Evolutionary conservation across 2,797 vertebrate species (phyloP).

Genomic region (Pantherophis vulpinus): DNA sequence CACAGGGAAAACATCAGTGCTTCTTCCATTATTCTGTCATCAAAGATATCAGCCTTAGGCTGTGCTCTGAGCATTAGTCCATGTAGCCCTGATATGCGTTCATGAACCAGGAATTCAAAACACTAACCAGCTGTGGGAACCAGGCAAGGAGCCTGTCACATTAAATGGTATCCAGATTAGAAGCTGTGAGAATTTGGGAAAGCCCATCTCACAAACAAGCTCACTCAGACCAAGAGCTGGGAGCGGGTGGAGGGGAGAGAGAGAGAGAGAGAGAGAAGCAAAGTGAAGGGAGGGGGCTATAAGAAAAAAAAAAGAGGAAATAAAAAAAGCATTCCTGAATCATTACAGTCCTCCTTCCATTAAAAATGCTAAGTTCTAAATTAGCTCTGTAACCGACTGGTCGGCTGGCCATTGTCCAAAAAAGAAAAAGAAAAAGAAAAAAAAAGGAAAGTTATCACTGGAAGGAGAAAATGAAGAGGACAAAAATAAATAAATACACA

Average conservation of each 20-base stretch:
- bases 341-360: conserved; percentile 36
- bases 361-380: conserved; percentile 50
- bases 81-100: conserved; percentile 84
- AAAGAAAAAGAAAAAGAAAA: background rate
- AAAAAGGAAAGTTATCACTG: background rate
- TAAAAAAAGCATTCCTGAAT: conserved; percentile 47
- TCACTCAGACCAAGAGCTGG: conserved; percentile 25
- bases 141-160: conserved; percentile 78
- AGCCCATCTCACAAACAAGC: conserved; percentile 68
- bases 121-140: conserved; percentile 93
- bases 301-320: background rate
- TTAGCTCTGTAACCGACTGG: conserved; percentile 40
- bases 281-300: conserved; percentile 28
- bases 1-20: conserved; percentile 50
- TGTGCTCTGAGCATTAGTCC: conserved; percentile 71
- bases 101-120: conserved; percentile 92
- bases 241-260: conserved; percentile 22
- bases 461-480: background rate
- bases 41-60: conserved; percentile 74
- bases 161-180: conserved; percentile 79
- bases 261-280: background rate
- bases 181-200: conserved; percentile 79
- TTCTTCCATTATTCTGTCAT: conserved; percentile 78
- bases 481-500: background rate
- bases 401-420: background rate